Evolutionary conservation across 1,140 invertebrate genomes (phyloP).

Genomic region (Hesperophylax magnus): DNA sequence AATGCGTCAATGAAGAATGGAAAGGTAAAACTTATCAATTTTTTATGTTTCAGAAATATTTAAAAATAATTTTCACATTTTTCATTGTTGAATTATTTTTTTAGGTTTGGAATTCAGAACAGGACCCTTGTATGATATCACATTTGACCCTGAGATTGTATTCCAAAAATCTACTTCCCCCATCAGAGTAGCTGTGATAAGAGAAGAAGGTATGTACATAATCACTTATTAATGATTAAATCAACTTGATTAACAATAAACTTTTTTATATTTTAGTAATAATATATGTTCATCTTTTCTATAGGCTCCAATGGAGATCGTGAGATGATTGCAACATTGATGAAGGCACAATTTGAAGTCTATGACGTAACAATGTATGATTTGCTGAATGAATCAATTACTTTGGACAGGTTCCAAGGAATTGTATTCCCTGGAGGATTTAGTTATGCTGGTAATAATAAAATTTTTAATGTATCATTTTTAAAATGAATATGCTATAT

Average conservation of each 20-base stretch:
- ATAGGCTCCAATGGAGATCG: constrained; percentile 90
- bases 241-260: background rate
- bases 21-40: constrained; percentile 61
- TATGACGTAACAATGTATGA: constrained; percentile 95
- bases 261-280: background rate
- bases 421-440: constrained; percentile 97
- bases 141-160: constrained; percentile 78
- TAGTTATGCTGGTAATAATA: constrained; percentile 87
- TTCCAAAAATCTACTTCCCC: constrained; percentile 64
- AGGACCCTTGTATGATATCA: constrained; percentile 77
- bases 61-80: background rate
- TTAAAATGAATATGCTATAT: no score
- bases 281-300: constrained; percentile 26
- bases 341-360: constrained; percentile 92
- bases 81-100: constrained; percentile 32
- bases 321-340: constrained; percentile 97
- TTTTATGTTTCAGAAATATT: background rate
- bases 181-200: constrained; percentile 88
- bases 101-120: constrained; percentile 72
- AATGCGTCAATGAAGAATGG: constrained; percentile 87
- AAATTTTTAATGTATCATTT: no score
- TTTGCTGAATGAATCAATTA: constrained; percentile 78
- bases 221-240: constrained; percentile 9
- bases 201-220: constrained; percentile 92
- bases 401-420: constrained; percentile 87